Percentiles rank a stretch among this genome's conserved stretches.
phyloP scores from a whole-genome alignment of 2,888 invertebrate genomes.

The Synanthedon myopaeformis region DNA sequence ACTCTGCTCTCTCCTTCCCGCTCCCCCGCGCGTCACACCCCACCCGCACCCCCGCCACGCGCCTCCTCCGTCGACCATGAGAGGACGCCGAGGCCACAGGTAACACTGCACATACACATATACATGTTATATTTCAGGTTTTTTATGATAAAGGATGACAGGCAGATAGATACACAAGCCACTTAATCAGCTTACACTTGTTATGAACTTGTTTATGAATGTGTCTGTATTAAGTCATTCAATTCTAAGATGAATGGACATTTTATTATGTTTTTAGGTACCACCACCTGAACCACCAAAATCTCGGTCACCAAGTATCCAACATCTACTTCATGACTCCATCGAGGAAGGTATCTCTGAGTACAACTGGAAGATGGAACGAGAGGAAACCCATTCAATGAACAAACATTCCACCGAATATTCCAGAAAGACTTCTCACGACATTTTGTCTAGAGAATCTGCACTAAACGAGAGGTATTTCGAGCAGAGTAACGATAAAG shows the following conservation, averaged over 20 bases:
- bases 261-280: conserved; percentile 35
- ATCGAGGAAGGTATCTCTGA: conserved; percentile 52
- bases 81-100: conserved; percentile 30
- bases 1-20: conserved; percentile 6
- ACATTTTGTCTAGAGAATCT: conserved; percentile 82
- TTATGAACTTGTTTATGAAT: too few species aligned
- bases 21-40: conserved; percentile 22
- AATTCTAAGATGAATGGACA: neutral
- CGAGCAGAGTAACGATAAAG: conserved; percentile 78
- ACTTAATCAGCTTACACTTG: too few species aligned
- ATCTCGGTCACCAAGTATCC: conserved; percentile 61
- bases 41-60: conserved; percentile 53
- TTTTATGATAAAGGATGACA: too few species aligned
- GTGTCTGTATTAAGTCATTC: neutral
- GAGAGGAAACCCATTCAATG: conserved; percentile 30
- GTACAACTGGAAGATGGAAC: conserved; percentile 59
- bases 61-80: conserved; percentile 41
- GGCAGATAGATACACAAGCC: too few species aligned
- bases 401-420: conserved; percentile 36
- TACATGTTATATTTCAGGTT: too few species aligned
- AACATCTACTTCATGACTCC: conserved; percentile 53
- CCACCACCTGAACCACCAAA: conserved; percentile 79
- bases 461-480: conserved; percentile 91
- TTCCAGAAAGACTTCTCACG: conserved; percentile 79
- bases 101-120: conserved; percentile 8